Evolutionary conservation across 2,888 invertebrate genomes (phyloP).

Genomic region (Mesoligia furuncula): DNA sequence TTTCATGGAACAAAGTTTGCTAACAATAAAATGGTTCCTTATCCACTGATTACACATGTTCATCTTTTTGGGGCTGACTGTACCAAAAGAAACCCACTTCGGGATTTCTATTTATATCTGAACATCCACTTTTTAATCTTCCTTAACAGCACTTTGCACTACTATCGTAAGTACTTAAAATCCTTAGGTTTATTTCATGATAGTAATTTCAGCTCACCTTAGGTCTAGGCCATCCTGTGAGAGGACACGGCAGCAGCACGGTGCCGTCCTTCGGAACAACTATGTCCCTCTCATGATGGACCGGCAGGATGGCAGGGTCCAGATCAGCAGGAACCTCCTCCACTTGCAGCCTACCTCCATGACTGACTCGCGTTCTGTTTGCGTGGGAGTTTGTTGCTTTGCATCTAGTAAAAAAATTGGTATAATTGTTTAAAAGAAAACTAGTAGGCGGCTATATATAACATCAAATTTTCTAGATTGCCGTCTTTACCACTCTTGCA

Average conservation of each 20-base stretch:
- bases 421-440: background rate
- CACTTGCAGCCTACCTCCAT: constrained; percentile 83
- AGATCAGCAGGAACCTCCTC: constrained; percentile 58
- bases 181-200: background rate
- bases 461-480: background rate
- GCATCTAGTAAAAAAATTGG: constrained; percentile 78
- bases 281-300: constrained; percentile 71
- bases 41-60: too few relatives aligned
- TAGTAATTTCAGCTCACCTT: constrained; percentile 76
- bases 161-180: too few relatives aligned
- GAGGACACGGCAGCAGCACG: constrained; percentile 91
- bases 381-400: constrained; percentile 81
- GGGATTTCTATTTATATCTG: too few relatives aligned
- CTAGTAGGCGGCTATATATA: background rate
- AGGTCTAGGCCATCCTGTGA: constrained; percentile 91
- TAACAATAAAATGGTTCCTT: too few relatives aligned
- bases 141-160: too few relatives aligned
- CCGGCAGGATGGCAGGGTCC: constrained; percentile 69
- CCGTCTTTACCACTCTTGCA: background rate
- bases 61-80: too few relatives aligned
- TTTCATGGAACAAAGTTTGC: too few relatives aligned
- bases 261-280: constrained; percentile 84
- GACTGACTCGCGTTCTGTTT: constrained; percentile 86
- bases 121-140: too few relatives aligned
- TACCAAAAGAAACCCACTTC: too few relatives aligned